A percentile compares a stretch with the other conserved stretches of the same genome.
Evolutionary conservation across 37 sponge, comb jelly and placozoan species (phyloP).

Genomic region (Bolinopsis microptera): DNA sequence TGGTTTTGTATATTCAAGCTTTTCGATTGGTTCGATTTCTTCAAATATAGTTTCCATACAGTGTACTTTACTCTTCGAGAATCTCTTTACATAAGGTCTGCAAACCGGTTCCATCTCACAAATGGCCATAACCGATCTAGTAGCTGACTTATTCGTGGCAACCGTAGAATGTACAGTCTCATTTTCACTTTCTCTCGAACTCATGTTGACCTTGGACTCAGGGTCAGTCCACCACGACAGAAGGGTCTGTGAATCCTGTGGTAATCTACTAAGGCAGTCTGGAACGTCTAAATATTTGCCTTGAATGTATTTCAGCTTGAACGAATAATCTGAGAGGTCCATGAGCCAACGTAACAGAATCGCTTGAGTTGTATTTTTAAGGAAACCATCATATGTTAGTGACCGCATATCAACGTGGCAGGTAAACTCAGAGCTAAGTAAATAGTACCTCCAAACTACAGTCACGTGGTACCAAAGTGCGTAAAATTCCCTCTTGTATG

Average conservation of each 20-base stretch:
- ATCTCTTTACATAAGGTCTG: too few relatives aligned
- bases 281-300: slow-evolving; percentile 5
- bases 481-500: slow-evolving; percentile 29
- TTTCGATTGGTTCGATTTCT: too few relatives aligned
- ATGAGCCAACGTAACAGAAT: not conserved
- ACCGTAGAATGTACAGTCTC: too few relatives aligned
- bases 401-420: slow-evolving; percentile 38
- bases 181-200: not conserved
- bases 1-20: too few relatives aligned
- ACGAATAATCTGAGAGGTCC: not conserved
- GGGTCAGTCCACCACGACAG: not conserved
- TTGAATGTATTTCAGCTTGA: not conserved
- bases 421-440: not conserved
- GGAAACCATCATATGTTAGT: not conserved
- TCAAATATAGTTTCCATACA: too few relatives aligned
- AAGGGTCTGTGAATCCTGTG: not conserved
- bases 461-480: slow-evolving; percentile 49
- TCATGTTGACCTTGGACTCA: not conserved
- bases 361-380: not conserved
- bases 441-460: slow-evolving; percentile 15
- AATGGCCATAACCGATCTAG: too few relatives aligned
- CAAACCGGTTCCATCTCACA: too few relatives aligned
- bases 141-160: too few relatives aligned
- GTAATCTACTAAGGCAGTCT: not conserved
- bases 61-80: too few relatives aligned